A percentile compares a stretch with the other conserved stretches of the same genome.
These are phyloP conservation scores for Rhynchomys soricoides DNA, from an alignment of 2,113 vertebrate species.

Conservation along the genomic window DNA sequence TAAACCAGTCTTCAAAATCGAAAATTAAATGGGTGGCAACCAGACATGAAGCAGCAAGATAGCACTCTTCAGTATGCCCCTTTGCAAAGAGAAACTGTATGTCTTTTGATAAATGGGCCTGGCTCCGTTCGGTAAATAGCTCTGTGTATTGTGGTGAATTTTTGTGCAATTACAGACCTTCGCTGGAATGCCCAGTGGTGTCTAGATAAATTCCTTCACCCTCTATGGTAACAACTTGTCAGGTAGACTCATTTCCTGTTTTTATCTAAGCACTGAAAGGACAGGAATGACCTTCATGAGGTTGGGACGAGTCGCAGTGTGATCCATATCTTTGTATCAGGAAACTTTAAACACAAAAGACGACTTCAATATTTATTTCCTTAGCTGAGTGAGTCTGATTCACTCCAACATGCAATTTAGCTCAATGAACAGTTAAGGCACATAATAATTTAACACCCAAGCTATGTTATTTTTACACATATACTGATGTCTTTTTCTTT, in stretches of 20 bases:
- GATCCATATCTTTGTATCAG: slow-evolving; percentile 47
- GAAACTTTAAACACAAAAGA: slow-evolving; percentile 64
- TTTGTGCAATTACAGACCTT: slow-evolving; percentile 75
- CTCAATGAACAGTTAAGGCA: slow-evolving; percentile 22
- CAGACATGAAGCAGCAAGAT: slow-evolving; percentile 8
- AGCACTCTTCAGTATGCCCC: not conserved
- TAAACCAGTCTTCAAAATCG: not conserved
- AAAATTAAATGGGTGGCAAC: not conserved
- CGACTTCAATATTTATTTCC: slow-evolving; percentile 56
- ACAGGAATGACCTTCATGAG: slow-evolving; percentile 55
- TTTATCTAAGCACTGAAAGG: slow-evolving; percentile 74
- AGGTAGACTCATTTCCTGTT: slow-evolving; percentile 83
- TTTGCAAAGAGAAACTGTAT: slow-evolving; percentile 35
- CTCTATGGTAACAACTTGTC: slow-evolving; percentile 78
- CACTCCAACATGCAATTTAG: slow-evolving; percentile 42
- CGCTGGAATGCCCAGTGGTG: slow-evolving; percentile 69
- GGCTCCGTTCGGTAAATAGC: slow-evolving; percentile 57
- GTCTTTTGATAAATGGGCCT: slow-evolving; percentile 65
- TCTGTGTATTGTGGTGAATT: slow-evolving; percentile 68
- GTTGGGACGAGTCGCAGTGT: slow-evolving; percentile 51
- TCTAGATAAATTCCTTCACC: slow-evolving; percentile 75
- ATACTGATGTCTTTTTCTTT: slow-evolving; percentile 64
- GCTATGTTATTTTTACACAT: slow-evolving; percentile 37
- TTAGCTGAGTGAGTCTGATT: slow-evolving; percentile 42
- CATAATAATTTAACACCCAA: slow-evolving; percentile 53